These are phyloP conservation scores for Oligia fasciuncula DNA, from an alignment of 2,888 invertebrate species.

Conservation along the genomic window DNA sequence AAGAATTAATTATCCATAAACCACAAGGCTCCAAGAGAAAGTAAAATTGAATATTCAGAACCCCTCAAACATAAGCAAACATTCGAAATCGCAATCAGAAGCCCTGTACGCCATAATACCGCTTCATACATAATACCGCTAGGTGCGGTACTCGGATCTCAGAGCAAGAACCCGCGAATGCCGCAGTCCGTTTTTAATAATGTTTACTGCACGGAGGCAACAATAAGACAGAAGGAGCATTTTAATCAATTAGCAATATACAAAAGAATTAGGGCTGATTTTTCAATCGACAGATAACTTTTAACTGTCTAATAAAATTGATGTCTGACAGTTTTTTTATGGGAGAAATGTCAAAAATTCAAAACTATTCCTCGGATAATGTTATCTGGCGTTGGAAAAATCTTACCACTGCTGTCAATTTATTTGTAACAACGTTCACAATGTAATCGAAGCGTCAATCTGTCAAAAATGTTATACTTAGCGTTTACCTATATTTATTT, in stretches of 20 bases:
- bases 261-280: not conserved
- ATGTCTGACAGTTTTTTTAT: too few relatives aligned
- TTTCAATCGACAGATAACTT: too few relatives aligned
- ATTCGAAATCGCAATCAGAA: constrained; percentile 52
- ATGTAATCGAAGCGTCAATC: not conserved
- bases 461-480: not conserved
- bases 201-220: constrained; percentile 68
- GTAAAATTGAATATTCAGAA: constrained; percentile 3
- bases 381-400: too few relatives aligned
- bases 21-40: not conserved
- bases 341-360: too few relatives aligned
- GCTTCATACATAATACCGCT: constrained; percentile 30
- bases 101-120: constrained; percentile 41
- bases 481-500: not conserved
- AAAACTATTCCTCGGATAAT: too few relatives aligned
- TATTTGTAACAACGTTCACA: too few relatives aligned
- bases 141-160: constrained; percentile 39
- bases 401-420: too few relatives aligned
- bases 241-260: not conserved
- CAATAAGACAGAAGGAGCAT: constrained; percentile 29
- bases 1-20: not conserved
- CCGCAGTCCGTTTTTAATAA: constrained; percentile 70
- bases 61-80: constrained; percentile 7
- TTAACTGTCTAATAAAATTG: too few relatives aligned
- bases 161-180: constrained; percentile 43